Conservation (phyloP, 2,888 invertebrate genomes). For the Atherix ibis region DNA sequence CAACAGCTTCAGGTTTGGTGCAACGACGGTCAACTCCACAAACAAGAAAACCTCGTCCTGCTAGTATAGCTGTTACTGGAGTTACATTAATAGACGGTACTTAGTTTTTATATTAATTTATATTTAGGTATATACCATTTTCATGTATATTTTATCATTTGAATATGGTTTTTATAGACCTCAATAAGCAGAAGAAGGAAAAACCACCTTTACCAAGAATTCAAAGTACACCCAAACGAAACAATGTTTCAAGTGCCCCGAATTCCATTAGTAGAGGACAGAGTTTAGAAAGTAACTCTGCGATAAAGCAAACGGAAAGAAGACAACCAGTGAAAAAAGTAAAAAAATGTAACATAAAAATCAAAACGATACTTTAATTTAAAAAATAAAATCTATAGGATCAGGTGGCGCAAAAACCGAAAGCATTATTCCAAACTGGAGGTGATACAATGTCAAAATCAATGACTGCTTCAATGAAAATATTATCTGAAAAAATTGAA, state of each 20-base stretch:
- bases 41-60: constrained; percentile 58
- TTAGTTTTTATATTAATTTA: constrained; percentile 16
- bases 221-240: constrained; percentile 32
- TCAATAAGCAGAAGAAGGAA: constrained; percentile 27
- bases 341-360: too few species aligned
- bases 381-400: too few species aligned
- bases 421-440: constrained; percentile 6
- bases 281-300: too few species aligned
- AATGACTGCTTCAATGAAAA: constrained; percentile 2
- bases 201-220: constrained; percentile 37
- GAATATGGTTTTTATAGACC: constrained; percentile 7
- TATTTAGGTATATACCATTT: constrained; percentile 17
- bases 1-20: constrained; percentile 41
- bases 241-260: too few species aligned
- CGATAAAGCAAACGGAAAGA: too few species aligned
- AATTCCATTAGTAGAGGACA: too few species aligned
- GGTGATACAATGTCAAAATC: constrained; percentile 4
- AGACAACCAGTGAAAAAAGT: too few species aligned
- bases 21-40: constrained; percentile 43
- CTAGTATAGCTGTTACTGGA: constrained; percentile 72
- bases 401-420: too few species aligned
- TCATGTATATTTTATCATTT: neutral
- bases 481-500: constrained; percentile 19
- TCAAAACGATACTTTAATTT: too few species aligned
- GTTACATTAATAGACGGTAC: constrained; percentile 43